Base-by-base conservation (phyloP, 2,888 invertebrate genomes). In the Drosophila peninsularis region DNA sequence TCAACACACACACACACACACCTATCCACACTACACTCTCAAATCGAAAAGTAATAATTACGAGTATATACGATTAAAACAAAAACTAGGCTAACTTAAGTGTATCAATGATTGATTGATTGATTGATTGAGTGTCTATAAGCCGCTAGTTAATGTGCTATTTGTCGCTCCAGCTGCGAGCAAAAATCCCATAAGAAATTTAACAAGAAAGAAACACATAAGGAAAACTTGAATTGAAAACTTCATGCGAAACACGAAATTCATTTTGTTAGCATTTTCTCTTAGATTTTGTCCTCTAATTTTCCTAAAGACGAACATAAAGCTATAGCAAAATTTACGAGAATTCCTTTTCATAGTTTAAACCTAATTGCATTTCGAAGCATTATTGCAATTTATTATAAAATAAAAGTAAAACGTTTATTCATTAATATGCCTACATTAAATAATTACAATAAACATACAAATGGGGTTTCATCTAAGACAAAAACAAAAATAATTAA, bases 401-500 rank as follows among this genome's bases (percentile, higher is more conserved):
- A 54, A n/a, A 19, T 32, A 54, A 56, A 50, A 41, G 41, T 66
- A 71, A 68, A 56, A 72, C 70, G 39, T 82, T 73, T 75, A 75
- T 80, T 76, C 69, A 79, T 79, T 77, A 80, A 88, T 72, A 86
- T 80, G 77, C 73, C 75, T 82, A 80, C 67, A 85, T 85, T 86
- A 73, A 69, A 74, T 47, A 88, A 80, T 83, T 71, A 85, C 70
- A 82, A 80, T 68, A 82, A 82, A 89, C 73, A 83, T 75, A 75
- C 77, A 78, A 82, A 78, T 81, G 88, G 82, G 78, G 78, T 83
- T 85, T 82, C 89, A 80, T 76, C 77, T 67, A 80, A 81, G 71
- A 86, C 80, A 75, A 76, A 47, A 19, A 78, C 30, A 11, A 49
- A 55, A 42, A 13, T 6, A 21, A 7, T 7, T 32, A 58, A 68